Percentiles rank a stretch among this genome's conserved stretches.
phyloP scores from a whole-genome alignment of 1,140 invertebrate species.

The Tribolium madens region DNA sequence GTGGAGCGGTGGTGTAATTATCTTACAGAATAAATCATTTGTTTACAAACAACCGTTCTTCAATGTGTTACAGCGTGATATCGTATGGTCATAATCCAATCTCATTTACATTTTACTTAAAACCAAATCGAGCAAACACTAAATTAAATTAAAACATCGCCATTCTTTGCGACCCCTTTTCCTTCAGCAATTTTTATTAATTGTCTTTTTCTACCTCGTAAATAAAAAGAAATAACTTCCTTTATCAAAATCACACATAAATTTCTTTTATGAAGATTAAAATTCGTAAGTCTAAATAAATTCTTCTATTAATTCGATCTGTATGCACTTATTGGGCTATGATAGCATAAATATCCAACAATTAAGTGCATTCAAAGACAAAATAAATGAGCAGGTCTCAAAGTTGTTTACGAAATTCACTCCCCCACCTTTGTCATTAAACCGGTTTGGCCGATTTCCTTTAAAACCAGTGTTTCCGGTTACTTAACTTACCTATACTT shows the following conservation, averaged over 20 bases:
- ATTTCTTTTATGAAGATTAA: constrained; percentile 44
- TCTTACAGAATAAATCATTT: constrained; percentile 1
- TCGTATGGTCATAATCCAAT: constrained; percentile 22
- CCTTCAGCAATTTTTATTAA: constrained; percentile 37
- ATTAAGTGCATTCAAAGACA: constrained; percentile 13
- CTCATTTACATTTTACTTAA: constrained; percentile 33
- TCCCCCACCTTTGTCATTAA: too few species aligned
- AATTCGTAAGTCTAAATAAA: constrained; percentile 43
- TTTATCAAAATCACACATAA: constrained; percentile 43
- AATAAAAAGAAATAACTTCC: constrained; percentile 35
- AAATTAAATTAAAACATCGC: constrained; percentile 41
- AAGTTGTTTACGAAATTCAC: neutral
- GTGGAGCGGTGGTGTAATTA: constrained; percentile 14
- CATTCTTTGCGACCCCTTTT: constrained; percentile 14
- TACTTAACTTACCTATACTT: constrained; percentile 57
- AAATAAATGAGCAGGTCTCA: neutral
- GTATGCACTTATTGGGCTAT: constrained; percentile 44
- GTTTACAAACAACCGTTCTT: constrained; percentile 15
- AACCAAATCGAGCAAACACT: constrained; percentile 20
- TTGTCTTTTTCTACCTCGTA: constrained; percentile 20
- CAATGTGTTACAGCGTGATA: neutral
- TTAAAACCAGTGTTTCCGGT: too few species aligned
- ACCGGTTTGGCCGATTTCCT: neutral
- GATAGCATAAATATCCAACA: constrained; percentile 40
- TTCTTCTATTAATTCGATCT: constrained; percentile 20